phyloP scores from a whole-genome alignment of 2,888 invertebrate genomes.

The Pammene aurita region DNA sequence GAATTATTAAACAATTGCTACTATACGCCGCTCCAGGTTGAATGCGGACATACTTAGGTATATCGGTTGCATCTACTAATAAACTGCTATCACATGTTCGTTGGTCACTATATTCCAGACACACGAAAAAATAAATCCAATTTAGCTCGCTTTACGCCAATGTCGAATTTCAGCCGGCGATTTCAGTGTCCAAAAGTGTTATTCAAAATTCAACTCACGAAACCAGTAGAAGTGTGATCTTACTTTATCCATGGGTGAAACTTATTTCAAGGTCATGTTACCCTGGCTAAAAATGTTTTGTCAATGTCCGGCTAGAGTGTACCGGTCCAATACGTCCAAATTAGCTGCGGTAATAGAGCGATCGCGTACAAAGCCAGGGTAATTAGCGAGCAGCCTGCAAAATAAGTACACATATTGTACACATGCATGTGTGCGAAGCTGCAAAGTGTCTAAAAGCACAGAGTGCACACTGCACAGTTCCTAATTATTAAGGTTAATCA shows the following conservation, averaged over 20 bases:
- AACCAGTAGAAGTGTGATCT: not conserved
- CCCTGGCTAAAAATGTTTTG: not conserved
- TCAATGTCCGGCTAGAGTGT: slow-evolving; percentile 1
- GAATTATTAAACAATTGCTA: no score
- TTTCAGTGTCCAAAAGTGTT: not conserved
- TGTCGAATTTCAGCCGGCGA: slow-evolving; percentile 7
- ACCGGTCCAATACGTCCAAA: slow-evolving; percentile 9
- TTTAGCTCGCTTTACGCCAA: slow-evolving; percentile 22
- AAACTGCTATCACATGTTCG: slow-evolving; percentile 8
- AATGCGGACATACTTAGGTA: no score
- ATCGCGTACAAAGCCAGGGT: slow-evolving; percentile 11
- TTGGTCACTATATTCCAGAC: slow-evolving; percentile 19
- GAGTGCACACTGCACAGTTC: not conserved
- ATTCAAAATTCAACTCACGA: not conserved
- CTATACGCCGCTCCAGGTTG: no score
- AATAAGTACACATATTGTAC: slow-evolving; percentile 9
- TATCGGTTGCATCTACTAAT: slow-evolving; percentile 2
- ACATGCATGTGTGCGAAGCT: not conserved
- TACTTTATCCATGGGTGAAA: not conserved
- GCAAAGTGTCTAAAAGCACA: no score
- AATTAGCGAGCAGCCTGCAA: slow-evolving; percentile 6
- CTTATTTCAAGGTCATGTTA: not conserved
- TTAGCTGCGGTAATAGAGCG: slow-evolving; percentile 27
- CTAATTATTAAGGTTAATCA: not conserved
- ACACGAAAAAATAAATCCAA: slow-evolving; percentile 29